Percentiles rank a stretch among this genome's conserved stretches.
phyloP scores from a whole-genome alignment of 1,140 invertebrate genomes.

The Caenorhabditis remanei region DNA sequence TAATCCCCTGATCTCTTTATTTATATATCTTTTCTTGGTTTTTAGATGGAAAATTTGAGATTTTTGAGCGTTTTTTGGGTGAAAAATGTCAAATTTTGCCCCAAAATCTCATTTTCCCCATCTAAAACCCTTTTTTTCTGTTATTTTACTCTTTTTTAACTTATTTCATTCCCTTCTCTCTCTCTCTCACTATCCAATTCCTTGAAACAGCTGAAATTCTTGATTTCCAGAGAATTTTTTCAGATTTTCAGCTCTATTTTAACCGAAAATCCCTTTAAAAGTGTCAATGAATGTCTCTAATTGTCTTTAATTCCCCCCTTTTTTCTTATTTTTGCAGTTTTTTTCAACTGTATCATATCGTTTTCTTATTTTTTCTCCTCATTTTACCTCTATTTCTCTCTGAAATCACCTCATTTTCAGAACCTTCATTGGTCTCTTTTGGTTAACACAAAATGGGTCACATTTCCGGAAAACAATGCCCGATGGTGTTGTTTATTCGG shows the following conservation, averaged over 20 bases:
- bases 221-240: too few relatives aligned
- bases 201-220: neutral
- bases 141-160: too few relatives aligned
- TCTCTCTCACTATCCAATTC: too few relatives aligned
- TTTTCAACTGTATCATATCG: neutral
- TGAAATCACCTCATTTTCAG: neutral
- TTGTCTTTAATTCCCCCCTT: neutral
- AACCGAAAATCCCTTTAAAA: neutral
- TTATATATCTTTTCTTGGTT: neutral
- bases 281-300: neutral
- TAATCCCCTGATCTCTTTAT: neutral
- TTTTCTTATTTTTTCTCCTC: neutral
- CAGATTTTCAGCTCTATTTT: neutral
- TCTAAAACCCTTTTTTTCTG: too few relatives aligned
- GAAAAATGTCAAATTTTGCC: too few relatives aligned
- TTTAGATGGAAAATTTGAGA: too few relatives aligned
- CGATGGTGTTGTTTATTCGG: conserved; percentile 51
- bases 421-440: neutral
- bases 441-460: conserved; percentile 41
- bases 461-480: conserved; percentile 56
- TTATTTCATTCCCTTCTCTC: too few relatives aligned
- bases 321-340: neutral
- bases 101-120: too few relatives aligned
- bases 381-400: neutral
- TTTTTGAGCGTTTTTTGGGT: too few relatives aligned